Percentiles rank a stretch among this genome's conserved stretches.
Conservation (phyloP, 2,888 invertebrate genomes). For the Fragum whitleyi region DNA sequence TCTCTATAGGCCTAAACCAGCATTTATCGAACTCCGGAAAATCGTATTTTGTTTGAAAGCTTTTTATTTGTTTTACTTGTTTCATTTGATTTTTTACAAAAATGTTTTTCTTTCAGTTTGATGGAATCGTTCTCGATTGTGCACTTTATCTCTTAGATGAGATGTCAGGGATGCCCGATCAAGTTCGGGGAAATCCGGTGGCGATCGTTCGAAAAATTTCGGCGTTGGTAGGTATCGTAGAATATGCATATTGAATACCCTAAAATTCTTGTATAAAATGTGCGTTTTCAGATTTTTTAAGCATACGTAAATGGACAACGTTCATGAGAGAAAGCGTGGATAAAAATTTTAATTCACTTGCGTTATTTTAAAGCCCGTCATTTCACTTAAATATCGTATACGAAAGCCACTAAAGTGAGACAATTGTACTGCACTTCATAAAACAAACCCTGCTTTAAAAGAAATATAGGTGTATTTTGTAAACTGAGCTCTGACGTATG, state of each 20-base stretch:
- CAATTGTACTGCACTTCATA: too few relatives aligned
- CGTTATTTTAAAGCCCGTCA: too few relatives aligned
- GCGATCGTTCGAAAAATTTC: conserved; percentile 35
- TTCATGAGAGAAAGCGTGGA: neutral
- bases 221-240: conserved; percentile 38
- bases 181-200: conserved; percentile 79
- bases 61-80: too few relatives aligned
- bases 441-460: too few relatives aligned
- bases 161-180: conserved; percentile 87
- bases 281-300: neutral
- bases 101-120: conserved; percentile 78
- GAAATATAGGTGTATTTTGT: too few relatives aligned
- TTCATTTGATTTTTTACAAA: too few relatives aligned
- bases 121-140: conserved; percentile 78
- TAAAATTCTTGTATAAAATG: neutral
- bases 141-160: conserved; percentile 81
- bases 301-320: neutral
- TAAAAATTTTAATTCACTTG: neutral
- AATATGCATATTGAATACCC: neutral
- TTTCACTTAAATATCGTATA: too few relatives aligned
- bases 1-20: too few relatives aligned
- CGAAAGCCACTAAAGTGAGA: too few relatives aligned
- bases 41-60: too few relatives aligned
- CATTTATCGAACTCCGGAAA: too few relatives aligned
- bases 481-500: too few relatives aligned